Conservation (phyloP, 2,797 vertebrate genomes). For the Pseudomugil gertrudae region DNA sequence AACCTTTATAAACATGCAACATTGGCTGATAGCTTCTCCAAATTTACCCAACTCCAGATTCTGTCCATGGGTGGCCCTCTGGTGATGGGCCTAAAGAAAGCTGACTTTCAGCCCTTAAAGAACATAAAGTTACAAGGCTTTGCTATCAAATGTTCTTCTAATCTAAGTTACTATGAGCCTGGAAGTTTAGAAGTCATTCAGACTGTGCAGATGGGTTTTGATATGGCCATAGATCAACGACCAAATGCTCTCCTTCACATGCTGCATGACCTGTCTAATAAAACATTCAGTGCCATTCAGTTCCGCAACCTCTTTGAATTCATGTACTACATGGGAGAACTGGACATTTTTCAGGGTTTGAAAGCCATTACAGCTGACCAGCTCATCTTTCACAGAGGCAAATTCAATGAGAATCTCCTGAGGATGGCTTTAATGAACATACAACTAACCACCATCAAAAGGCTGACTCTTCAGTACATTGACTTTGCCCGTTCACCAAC, state of each 20-base stretch:
- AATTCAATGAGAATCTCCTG: constrained; percentile 87
- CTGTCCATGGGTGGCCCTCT: constrained; percentile 84
- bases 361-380: constrained; percentile 57
- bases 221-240: constrained; percentile 82
- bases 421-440: constrained; percentile 83
- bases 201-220: constrained; percentile 79
- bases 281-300: constrained; percentile 77
- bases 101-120: constrained; percentile 77
- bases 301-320: constrained; percentile 89
- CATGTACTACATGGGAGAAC: constrained; percentile 76
- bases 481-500: constrained; percentile 87
- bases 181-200: constrained; percentile 82
- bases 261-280: constrained; percentile 81
- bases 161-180: constrained; percentile 78
- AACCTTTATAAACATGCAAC: constrained; percentile 80
- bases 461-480: constrained; percentile 80
- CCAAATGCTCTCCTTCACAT: constrained; percentile 72
- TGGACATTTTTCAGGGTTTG: constrained; percentile 82
- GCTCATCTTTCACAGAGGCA: constrained; percentile 85
- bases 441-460: constrained; percentile 64
- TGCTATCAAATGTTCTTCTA: constrained; percentile 83
- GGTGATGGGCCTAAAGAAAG: constrained; percentile 71
- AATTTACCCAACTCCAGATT: constrained; percentile 66
- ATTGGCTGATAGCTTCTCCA: constrained; percentile 73
- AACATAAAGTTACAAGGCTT: constrained; percentile 78